Percentiles rank a stretch among this genome's conserved stretches.
These are phyloP conservation scores for Xiphydria camelus DNA, from an alignment of 2,888 invertebrate species.

Conservation along the genomic window DNA sequence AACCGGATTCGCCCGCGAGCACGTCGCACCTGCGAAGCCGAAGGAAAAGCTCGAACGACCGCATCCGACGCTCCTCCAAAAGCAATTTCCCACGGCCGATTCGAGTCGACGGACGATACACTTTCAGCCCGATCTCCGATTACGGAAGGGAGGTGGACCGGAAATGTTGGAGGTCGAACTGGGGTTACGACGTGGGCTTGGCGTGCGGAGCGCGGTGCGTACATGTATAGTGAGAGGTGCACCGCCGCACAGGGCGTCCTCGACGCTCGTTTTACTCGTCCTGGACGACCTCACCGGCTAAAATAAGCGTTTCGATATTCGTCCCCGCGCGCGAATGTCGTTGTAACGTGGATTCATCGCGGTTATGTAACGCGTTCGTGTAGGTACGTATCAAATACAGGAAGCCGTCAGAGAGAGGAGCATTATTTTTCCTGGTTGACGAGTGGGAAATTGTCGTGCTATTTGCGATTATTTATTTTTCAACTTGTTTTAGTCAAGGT, in stretches of 20 bases:
- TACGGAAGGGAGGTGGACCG: conserved; percentile 21
- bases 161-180: conserved; percentile 45
- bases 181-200: conserved; percentile 41
- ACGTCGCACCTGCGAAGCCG: too few species aligned
- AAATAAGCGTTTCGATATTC: conserved; percentile 48
- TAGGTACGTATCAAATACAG: not conserved
- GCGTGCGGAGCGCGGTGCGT: conserved; percentile 18
- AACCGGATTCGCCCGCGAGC: too few species aligned
- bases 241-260: conserved; percentile 40
- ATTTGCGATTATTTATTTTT: too few species aligned
- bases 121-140: not conserved
- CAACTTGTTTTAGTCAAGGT: too few species aligned
- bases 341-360: conserved; percentile 16
- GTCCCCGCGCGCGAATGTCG: conserved; percentile 8
- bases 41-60: too few species aligned
- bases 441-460: too few species aligned
- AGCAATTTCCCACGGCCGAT: too few species aligned
- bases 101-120: not conserved
- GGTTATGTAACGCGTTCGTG: conserved; percentile 9
- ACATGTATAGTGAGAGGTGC: conserved; percentile 29
- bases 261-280: conserved; percentile 50
- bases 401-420: too few species aligned
- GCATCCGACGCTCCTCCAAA: too few species aligned
- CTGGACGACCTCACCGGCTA: conserved; percentile 51
- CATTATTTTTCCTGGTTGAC: too few species aligned